Base-by-base conservation (phyloP, 2,888 invertebrate genomes). In the Apamea monoglypha region DNA sequence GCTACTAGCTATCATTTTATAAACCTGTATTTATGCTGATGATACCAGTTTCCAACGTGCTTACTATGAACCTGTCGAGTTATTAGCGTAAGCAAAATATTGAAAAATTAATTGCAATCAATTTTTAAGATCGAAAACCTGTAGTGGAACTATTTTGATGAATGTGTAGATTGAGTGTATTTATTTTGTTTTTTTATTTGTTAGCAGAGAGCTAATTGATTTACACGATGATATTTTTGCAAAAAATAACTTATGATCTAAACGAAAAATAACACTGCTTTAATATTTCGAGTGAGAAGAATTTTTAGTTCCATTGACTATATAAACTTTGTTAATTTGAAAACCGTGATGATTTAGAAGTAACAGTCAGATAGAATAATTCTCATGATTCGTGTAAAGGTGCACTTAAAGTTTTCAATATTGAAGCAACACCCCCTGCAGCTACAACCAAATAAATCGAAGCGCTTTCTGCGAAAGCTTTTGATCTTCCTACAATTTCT, bases 21-120 rank as follows among this genome's bases (percentile, higher is more conserved):
- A 88, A 88, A 87, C 88, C 78, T 53, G 88, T 87, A 81, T 85
- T 85, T 84, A 87, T 83, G 85, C 82, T 87, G 83, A 88, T 85
- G 68, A 76, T 85, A 85, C 87, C 81, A 78, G 87, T 88, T 87
- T 76, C 67, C 77, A 78, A 80, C 75, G 71, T 80, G 77, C 78
- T 80, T 78, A 80, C 82, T 76, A 68, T 67, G 53, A 85, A 71
- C 67, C 66, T 76, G 70, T 82, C 78, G 72, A 80, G 82, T 77
- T 82, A 85, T 81, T 80, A 84, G 71, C 71, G 78, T 84, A 81
- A 85, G 82, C 74, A 84, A 87, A 85, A 82, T 87, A 88, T 85
- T 87, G 81, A 87, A 87, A 88, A 80, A 83, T 80, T 83, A 77
- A 87, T 88, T 85, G 78, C 78, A 85, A 87, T 83, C 82, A 85